Evolutionary conservation across 2,797 vertebrate genomes (phyloP), one percentile per base, ranked within the genome.

Genomic region (Nyctalus aviator): DNA sequence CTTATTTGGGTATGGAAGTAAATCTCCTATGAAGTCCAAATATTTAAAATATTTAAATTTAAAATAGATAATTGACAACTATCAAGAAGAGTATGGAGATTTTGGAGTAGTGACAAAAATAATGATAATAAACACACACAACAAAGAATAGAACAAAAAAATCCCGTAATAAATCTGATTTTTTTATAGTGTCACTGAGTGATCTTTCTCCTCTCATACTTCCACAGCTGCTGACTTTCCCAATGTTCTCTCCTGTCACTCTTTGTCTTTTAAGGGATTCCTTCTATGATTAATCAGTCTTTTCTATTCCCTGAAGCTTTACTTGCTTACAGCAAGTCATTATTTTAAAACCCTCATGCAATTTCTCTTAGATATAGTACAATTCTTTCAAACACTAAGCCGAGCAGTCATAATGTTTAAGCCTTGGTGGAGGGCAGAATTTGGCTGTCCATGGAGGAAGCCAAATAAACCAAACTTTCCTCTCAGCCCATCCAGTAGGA

Each of bases 41-140:
- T 84, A 75, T 50, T 84, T 84, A 27, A 93, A 84, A 64, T 50
- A 64, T 76, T 91, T 85, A 57, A 27, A 76, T 76, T 48, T 57
- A 59, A 68, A 89, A 41, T 2, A 13, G 32, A 27, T 50, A 50
- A 68, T 8, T 84, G 46, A 44, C 14, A 44, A n/a, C 0, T 21
- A 35, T 41, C 1, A 18, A 84, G 53, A 66, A 10, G 20, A 46
- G 1, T 48, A 30, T 30, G 11, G 11, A 12, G 13, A 73, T 85
- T 5, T 6, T 55, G 6, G 20, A 72, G 25, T 27, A 55, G 17
- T 25, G 23, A 37, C 18, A 82, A 46, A 78, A 78, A 69, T 1
- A 57, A 64, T n/a, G 35, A 23, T 3, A n/a, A 53, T 37, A 25
- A 62, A 48, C 17, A 14, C 20, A 23, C 71, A 59, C 72, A 57